phyloP scores from a whole-genome alignment of 2,888 invertebrate species.

The Loripinus fragilis region DNA sequence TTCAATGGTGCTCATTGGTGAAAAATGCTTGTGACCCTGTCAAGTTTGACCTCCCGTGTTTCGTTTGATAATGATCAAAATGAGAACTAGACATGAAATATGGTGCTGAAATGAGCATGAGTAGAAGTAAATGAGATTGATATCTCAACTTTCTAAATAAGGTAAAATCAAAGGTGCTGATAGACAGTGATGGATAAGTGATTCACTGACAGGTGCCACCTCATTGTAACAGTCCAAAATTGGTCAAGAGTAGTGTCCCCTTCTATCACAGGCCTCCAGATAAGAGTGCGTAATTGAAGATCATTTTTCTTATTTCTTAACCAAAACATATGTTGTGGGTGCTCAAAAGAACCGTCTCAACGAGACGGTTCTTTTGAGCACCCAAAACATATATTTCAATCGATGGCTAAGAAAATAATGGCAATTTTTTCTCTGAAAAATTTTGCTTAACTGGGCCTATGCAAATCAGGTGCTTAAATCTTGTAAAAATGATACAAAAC shows the following conservation, averaged over 20 bases:
- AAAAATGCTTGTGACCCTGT: slow-evolving; percentile 5
- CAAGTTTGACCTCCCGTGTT: slow-evolving; percentile 6
- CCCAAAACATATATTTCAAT: too few relatives aligned
- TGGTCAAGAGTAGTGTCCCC: slow-evolving; percentile 1
- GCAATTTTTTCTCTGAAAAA: too few relatives aligned
- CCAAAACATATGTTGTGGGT: too few relatives aligned
- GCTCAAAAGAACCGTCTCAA: too few relatives aligned
- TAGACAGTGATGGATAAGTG: background rate
- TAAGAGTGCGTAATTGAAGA: too few relatives aligned
- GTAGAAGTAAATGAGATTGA: background rate
- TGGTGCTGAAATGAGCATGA: background rate
- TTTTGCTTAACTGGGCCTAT: too few relatives aligned
- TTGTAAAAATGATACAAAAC: background rate
- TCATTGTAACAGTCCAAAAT: background rate
- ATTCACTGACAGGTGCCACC: background rate
- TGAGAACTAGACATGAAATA: background rate
- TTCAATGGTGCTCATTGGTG: background rate
- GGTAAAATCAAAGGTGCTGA: background rate
- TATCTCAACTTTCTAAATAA: background rate
- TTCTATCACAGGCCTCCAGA: background rate
- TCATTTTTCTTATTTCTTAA: too few relatives aligned
- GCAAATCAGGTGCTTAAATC: too few relatives aligned
- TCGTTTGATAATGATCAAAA: slow-evolving; percentile 12
- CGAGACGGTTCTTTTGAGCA: too few relatives aligned
- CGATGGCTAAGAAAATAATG: too few relatives aligned